Base-by-base conservation (phyloP, 2,797 vertebrate species). In the Pangasius larnaudii region DNA sequence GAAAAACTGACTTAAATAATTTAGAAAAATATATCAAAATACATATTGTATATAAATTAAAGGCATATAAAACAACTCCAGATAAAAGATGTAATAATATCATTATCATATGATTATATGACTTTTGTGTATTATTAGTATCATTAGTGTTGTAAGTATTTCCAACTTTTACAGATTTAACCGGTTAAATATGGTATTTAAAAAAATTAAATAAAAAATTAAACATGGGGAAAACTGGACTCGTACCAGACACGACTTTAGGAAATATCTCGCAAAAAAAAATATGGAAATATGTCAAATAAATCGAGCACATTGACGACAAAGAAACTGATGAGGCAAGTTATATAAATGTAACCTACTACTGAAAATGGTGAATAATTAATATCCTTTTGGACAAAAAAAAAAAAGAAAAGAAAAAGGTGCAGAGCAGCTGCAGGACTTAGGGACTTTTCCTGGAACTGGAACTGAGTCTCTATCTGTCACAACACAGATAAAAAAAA, bases 401-500 rank as follows among this genome's bases (percentile, higher is more conserved):
- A n/a, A 1, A n/a, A 0, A 16, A 8, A 51, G 24, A 36, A 6
- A 16, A 27, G 11, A 33, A 3, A 69, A 42, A 42, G 42, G 7
- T 69, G 0, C 3, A 1, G 51, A 53, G 75, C 46, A 67, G 85
- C 61, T 49, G 36, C 11, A n/a, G 22, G 61, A 72, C 33, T 30
- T 8, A 5, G n/a, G 53, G 65, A 56, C 53, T 30, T 85, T 30
- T 56, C 51, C 61, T 59, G 53, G 11, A 85, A 58, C 71, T 49
- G 49, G 3, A 59, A 63, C 58, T 79, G 71, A 75, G 87, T 80
- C 81, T 84, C 49, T 86, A 67, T 83, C 65, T 86, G 80, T 79
- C 84, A 86, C 90, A 91, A 90, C 89, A 90, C 79, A 71, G 82
- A 53, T 46, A 72, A 42, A 84, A 85, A 85, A 2, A 33, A 11